Evolutionary conservation across 1,140 invertebrate genomes (phyloP).

Genomic region (Elysia chlorotica): DNA sequence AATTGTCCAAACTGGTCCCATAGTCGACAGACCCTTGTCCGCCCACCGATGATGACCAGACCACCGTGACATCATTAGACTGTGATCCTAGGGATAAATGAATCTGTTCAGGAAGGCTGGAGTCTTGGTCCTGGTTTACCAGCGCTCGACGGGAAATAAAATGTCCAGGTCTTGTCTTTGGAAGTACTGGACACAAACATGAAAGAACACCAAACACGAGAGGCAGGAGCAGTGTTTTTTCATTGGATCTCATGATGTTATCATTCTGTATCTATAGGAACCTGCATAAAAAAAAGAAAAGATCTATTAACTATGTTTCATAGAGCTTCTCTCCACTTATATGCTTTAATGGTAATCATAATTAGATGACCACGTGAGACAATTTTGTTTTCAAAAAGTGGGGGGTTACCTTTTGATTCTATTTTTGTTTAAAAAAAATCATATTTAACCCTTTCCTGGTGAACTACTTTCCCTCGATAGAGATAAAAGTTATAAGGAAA

Average conservation of each 20-base stretch:
- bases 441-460: too few species aligned
- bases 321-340: not conserved
- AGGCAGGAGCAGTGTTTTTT: too few species aligned
- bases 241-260: not conserved
- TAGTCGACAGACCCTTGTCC: constrained; percentile 39
- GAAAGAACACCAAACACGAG: not conserved
- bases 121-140: not conserved
- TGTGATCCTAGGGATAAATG: constrained; percentile 45
- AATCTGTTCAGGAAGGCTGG: constrained; percentile 35
- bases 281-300: not conserved
- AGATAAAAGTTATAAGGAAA: too few species aligned
- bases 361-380: too few species aligned
- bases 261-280: not conserved
- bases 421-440: too few species aligned
- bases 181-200: not conserved
- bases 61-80: constrained; percentile 40
- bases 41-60: constrained; percentile 41
- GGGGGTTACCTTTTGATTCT: too few species aligned
- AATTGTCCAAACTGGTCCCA: constrained; percentile 21
- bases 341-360: too few species aligned
- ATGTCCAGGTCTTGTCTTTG: not conserved
- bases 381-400: too few species aligned
- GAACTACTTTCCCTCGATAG: too few species aligned
- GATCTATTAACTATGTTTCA: not conserved
- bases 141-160: not conserved